Percentiles rank a stretch among this genome's conserved stretches.
These are phyloP conservation scores for Pammene aurita DNA, from an alignment of 2,888 invertebrate genomes.

Conservation along the genomic window DNA sequence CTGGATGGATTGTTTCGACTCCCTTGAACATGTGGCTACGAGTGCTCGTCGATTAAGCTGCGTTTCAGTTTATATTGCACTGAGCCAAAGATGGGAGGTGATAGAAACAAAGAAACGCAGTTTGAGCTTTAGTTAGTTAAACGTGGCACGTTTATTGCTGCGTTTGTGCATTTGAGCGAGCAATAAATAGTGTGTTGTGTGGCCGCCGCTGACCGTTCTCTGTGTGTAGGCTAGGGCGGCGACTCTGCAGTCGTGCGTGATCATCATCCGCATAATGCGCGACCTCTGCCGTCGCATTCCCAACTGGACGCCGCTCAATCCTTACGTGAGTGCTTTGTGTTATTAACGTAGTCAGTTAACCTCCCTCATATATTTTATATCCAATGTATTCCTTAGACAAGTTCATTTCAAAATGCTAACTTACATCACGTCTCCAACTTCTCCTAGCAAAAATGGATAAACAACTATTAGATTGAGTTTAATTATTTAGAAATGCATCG, in stretches of 20 bases:
- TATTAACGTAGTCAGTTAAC: too few relatives aligned
- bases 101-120: conserved; percentile 66
- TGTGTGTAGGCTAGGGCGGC: conserved; percentile 94
- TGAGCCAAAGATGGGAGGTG: conserved; percentile 62
- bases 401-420: too few relatives aligned
- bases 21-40: conserved; percentile 82
- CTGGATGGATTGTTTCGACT: conserved; percentile 49
- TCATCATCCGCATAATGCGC: conserved; percentile 97
- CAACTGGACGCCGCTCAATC: conserved; percentile 96
- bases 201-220: conserved; percentile 6
- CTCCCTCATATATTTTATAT: too few relatives aligned
- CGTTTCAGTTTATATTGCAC: conserved; percentile 68
- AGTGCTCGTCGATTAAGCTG: conserved; percentile 70
- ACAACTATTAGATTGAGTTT: too few relatives aligned
- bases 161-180: conserved; percentile 52
- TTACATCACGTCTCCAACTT: too few relatives aligned
- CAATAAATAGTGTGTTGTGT: conserved; percentile 52
- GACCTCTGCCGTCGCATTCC: conserved; percentile 97
- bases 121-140: conserved; percentile 53
- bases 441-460: too few relatives aligned
- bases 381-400: too few relatives aligned
- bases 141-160: conserved; percentile 60
- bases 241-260: conserved; percentile 97
- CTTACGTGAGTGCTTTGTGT: conserved; percentile 88
- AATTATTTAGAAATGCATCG: too few relatives aligned